phyloP scores from a whole-genome alignment of 2,888 invertebrate species.

The Ypsolopha sequella region DNA sequence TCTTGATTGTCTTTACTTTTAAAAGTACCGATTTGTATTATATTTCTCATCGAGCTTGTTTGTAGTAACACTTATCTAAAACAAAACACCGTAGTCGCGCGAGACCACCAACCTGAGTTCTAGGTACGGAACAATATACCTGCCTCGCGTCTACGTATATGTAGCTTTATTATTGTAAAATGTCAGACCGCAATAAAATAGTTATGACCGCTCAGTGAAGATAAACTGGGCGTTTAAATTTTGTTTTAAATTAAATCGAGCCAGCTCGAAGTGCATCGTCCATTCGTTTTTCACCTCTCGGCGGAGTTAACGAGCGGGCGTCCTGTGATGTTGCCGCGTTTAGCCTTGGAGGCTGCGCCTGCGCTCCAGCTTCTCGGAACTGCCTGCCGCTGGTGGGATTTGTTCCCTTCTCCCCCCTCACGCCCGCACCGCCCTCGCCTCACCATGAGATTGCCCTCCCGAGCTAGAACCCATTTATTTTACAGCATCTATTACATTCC shows the following conservation, averaged over 20 bases:
- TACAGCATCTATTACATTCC: constrained; percentile 1
- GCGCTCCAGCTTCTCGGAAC: constrained; percentile 52
- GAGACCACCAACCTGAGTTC: too few species aligned
- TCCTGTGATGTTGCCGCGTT: constrained; percentile 58
- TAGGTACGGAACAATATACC: neutral
- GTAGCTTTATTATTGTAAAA: constrained; percentile 4
- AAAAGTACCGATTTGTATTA: too few species aligned
- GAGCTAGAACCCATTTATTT: constrained; percentile 1
- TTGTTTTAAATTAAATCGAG: constrained; percentile 40
- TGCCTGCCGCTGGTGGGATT: constrained; percentile 15
- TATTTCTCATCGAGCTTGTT: too few species aligned
- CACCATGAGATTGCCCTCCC: constrained; percentile 1
- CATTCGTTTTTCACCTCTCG: constrained; percentile 48
- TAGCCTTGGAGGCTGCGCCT: constrained; percentile 42
- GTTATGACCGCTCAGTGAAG: constrained; percentile 5
- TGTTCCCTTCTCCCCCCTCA: constrained; percentile 15
- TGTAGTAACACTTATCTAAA: too few species aligned
- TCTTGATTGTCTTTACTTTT: neutral
- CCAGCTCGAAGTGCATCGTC: constrained; percentile 30
- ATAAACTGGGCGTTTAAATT: constrained; percentile 16
- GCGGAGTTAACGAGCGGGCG: constrained; percentile 51
- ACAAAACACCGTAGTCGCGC: too few species aligned
- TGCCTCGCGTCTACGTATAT: neutral
- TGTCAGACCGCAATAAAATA: constrained; percentile 6
- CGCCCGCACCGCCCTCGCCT: constrained; percentile 22